Evolutionary conservation across 2,113 vertebrate genomes (phyloP), one percentile per base, ranked within the genome.

Genomic region (Potamarius usumacintae): DNA sequence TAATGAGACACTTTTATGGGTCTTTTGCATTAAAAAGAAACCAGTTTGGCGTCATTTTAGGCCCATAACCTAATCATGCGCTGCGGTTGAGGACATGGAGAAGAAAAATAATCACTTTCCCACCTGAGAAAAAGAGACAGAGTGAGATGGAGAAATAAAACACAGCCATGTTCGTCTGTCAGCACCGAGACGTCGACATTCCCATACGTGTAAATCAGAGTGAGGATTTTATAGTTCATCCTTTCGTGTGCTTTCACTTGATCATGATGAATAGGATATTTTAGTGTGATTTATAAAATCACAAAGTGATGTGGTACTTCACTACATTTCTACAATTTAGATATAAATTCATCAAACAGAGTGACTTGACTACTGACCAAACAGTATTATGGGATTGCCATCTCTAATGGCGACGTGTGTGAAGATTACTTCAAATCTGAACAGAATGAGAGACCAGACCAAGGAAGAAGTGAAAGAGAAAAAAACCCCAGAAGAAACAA

Each of bases 1-100:
- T 95, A 96, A 96, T 95, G 94, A 95, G 94, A 94, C 95, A 95
- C 94, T 94, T 95, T 95, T 94, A 94, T 90, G 91, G 93, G 92
- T 71, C 89, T 92, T 91, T 91, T 52, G 89, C 93, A 93, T 63
- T 62, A 63, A 82, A 92, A 91, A 92, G 90, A 89, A 92, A 76
- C 71, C 89, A 91, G 93, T 92, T 90, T 53, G 87, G 86, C 92
- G 50, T 93, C 92, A 94, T 92, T 93, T 91, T 88, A 91, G 92
- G 62, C 91, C 88, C 90, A 90, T 91, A 91, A 91, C 93, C 93
- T 94, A 94, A 94, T 94, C 93, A 93, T 87, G 90, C 85, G 89
- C 88, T 89, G 91, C 92, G 90, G 83, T 84, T 78, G 90, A 90
- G 81, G 89, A 86, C 88, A 84, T 48, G 82, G 89, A 88, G 85